phyloP scores from a whole-genome alignment of 2,113 vertebrate species.

The Engystomops pustulosus region DNA sequence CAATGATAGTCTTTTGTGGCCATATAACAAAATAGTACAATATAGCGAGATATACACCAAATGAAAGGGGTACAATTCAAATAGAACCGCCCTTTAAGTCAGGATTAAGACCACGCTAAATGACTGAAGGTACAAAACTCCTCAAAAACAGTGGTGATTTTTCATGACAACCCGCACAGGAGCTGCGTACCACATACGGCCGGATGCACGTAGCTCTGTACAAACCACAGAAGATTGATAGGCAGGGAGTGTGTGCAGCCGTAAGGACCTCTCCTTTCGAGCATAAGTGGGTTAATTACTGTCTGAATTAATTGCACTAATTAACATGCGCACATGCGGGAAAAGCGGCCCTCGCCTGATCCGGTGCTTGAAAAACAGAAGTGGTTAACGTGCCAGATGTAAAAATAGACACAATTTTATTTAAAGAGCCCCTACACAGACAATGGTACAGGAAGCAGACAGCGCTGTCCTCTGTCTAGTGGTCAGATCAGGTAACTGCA shows the following conservation, averaged over 20 bases:
- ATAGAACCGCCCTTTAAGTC: too few species aligned
- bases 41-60: too few species aligned
- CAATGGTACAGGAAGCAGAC: too few species aligned
- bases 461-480: too few species aligned
- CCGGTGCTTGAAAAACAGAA: slow-evolving; percentile 8
- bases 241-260: neutral
- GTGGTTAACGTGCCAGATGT: neutral
- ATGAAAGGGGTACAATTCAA: too few species aligned
- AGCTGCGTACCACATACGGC: neutral
- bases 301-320: slow-evolving; percentile 24
- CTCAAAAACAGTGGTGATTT: too few species aligned
- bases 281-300: slow-evolving; percentile 30
- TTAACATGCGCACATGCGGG: slow-evolving; percentile 19
- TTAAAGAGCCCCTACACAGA: neutral
- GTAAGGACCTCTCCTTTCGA: slow-evolving; percentile 15
- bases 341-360: neutral
- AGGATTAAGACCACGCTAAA: too few species aligned
- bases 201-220: neutral
- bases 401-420: neutral
- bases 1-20: too few species aligned
- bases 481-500: too few species aligned
- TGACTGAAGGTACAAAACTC: too few species aligned
- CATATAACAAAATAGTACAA: too few species aligned
- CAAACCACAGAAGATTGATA: neutral
- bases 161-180: neutral